A percentile compares a stretch with the other conserved stretches of the same genome.
phyloP scores from a whole-genome alignment of 1,140 invertebrate genomes.

The Psix sp. region DNA sequence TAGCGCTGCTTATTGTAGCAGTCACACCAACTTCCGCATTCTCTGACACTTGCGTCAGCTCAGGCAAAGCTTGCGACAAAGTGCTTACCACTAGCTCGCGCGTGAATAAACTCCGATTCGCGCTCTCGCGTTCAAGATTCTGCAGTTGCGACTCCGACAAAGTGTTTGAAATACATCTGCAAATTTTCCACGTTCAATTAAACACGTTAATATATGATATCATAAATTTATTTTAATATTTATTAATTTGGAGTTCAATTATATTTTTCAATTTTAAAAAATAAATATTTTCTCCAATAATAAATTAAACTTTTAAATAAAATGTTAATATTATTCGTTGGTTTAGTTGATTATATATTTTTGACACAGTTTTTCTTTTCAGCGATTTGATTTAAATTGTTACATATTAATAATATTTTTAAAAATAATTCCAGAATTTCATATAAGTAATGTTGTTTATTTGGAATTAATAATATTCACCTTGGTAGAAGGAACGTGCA shows the following conservation, averaged over 20 bases:
- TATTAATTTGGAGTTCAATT: no score
- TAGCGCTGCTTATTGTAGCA: slow-evolving; percentile 65
- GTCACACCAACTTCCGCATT: slow-evolving; percentile 66
- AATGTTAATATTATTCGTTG: no score
- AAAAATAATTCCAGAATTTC: no score
- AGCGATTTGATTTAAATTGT: no score
- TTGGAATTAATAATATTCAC: slow-evolving; percentile 64
- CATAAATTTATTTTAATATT: slow-evolving; percentile 6
- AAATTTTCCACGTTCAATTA: slow-evolving; percentile 1
- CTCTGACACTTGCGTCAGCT: slow-evolving; percentile 66
- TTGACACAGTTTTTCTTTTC: no score
- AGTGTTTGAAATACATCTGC: slow-evolving; percentile 80
- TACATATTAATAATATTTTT: background rate
- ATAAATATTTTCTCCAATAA: no score
- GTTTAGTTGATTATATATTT: no score
- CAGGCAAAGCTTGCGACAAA: slow-evolving; percentile 76
- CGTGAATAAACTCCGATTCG: slow-evolving; percentile 83
- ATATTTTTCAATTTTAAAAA: no score
- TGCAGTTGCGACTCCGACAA: slow-evolving; percentile 79
- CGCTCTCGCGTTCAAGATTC: slow-evolving; percentile 79
- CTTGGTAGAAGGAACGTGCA: slow-evolving; percentile 81
- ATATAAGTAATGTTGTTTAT: no score
- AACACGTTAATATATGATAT: slow-evolving; percentile 2
- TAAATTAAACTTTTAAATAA: no score
- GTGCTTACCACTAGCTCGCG: slow-evolving; percentile 83